Conservation (phyloP, 2,797 vertebrate genomes). For the Orestias chungarensis region DNA sequence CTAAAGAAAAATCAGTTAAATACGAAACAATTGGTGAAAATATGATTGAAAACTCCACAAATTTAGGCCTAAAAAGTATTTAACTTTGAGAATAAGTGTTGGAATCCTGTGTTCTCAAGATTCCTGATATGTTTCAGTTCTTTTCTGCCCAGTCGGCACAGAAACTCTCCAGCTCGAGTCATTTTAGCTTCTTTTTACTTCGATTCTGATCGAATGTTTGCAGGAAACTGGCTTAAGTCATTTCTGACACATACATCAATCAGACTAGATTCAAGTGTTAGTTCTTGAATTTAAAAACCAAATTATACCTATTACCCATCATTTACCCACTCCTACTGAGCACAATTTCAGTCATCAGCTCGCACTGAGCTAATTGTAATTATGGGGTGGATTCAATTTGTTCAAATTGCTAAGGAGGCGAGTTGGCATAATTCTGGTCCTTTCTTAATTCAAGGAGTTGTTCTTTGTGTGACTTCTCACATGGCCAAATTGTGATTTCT, state of each 20-base stretch:
- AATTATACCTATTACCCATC: slow-evolving; percentile 84
- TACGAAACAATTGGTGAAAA: background rate
- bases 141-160: too few species aligned
- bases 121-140: too few species aligned
- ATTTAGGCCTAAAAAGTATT: background rate
- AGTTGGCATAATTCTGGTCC: slow-evolving; percentile 80
- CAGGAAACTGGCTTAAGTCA: slow-evolving; percentile 72
- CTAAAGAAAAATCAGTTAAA: background rate
- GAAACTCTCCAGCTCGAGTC: slow-evolving; percentile 70
- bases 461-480: slow-evolving; percentile 57
- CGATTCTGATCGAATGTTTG: slow-evolving; percentile 78
- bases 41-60: background rate
- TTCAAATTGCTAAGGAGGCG: slow-evolving; percentile 84
- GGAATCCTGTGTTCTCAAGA: background rate
- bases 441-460: slow-evolving; percentile 79
- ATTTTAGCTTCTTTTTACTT: slow-evolving; percentile 68
- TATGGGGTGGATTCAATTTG: slow-evolving; percentile 84
- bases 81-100: background rate
- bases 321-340: slow-evolving; percentile 83
- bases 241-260: slow-evolving; percentile 77
- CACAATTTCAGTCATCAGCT: slow-evolving; percentile 84
- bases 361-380: slow-evolving; percentile 88
- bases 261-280: slow-evolving; percentile 80
- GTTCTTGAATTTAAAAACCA: slow-evolving; percentile 85
- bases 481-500: slow-evolving; percentile 58